Evolutionary conservation across 2,888 invertebrate genomes (phyloP).

Genomic region (Andricus curvator): DNA sequence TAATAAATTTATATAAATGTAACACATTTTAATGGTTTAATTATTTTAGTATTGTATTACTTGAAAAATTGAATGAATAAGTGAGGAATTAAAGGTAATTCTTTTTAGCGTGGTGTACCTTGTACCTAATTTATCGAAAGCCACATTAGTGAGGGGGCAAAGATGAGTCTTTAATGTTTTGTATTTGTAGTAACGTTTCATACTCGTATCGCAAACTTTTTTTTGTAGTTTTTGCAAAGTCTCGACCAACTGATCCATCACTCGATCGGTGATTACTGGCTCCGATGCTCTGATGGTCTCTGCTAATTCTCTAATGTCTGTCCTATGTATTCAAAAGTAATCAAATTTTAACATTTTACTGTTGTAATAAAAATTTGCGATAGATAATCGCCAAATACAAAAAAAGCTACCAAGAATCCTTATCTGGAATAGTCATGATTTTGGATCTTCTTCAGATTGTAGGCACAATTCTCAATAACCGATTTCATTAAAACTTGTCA

Average conservation of each 20-base stretch:
- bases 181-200: conserved; percentile 84
- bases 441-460: no score
- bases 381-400: no score
- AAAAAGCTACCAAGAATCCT: no score
- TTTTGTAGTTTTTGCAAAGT: conserved; percentile 83
- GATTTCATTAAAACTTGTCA: no score
- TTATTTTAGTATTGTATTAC: neutral
- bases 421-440: no score
- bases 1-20: no score
- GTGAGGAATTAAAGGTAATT: neutral
- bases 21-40: no score
- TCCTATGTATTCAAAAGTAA: conserved; percentile 72
- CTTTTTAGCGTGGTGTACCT: conserved; percentile 74
- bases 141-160: conserved; percentile 86
- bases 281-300: conserved; percentile 80
- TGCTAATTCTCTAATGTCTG: conserved; percentile 81
- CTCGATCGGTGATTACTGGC: conserved; percentile 81
- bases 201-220: conserved; percentile 82
- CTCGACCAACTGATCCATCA: conserved; percentile 81
- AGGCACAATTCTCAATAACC: no score
- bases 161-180: conserved; percentile 85
- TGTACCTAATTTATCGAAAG: conserved; percentile 85
- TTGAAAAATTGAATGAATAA: neutral
- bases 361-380: no score
- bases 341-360: no score